Conservation (phyloP, 2,888 invertebrate species). For the Idaea straminata region DNA sequence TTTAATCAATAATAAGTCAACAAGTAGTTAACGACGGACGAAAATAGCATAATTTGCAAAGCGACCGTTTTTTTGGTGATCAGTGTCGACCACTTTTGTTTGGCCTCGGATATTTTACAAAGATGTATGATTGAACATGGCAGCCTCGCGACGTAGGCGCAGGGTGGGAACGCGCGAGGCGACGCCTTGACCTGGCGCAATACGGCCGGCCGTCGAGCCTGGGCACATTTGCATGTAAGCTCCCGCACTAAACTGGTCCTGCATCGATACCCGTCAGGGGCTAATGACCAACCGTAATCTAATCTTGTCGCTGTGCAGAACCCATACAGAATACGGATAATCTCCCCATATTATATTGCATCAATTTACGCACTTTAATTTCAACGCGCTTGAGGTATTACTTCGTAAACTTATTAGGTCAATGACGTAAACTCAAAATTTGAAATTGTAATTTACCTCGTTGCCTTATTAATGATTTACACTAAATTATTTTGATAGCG, state of each 20-base stretch:
- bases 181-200: slow-evolving; percentile 30
- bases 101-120: slow-evolving; percentile 23
- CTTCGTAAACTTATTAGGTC: not conserved
- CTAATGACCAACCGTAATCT: slow-evolving; percentile 71
- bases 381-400: not conserved
- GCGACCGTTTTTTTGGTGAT: slow-evolving; percentile 23
- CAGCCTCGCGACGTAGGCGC: slow-evolving; percentile 11
- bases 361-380: no score
- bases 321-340: not conserved
- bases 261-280: slow-evolving; percentile 50
- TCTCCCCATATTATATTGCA: no score
- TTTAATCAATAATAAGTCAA: slow-evolving; percentile 25
- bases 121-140: slow-evolving; percentile 25
- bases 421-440: not conserved
- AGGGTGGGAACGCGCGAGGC: slow-evolving; percentile 20
- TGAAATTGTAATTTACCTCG: not conserved
- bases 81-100: slow-evolving; percentile 22
- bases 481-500: not conserved
- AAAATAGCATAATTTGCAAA: slow-evolving; percentile 26
- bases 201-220: slow-evolving; percentile 24
- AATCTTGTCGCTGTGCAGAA: slow-evolving; percentile 50
- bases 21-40: slow-evolving; percentile 20
- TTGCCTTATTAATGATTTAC: not conserved
- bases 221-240: slow-evolving; percentile 39
- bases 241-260: slow-evolving; percentile 49